Conservation (phyloP, 2,113 vertebrate species). For the Pontoporia blainvillei region DNA sequence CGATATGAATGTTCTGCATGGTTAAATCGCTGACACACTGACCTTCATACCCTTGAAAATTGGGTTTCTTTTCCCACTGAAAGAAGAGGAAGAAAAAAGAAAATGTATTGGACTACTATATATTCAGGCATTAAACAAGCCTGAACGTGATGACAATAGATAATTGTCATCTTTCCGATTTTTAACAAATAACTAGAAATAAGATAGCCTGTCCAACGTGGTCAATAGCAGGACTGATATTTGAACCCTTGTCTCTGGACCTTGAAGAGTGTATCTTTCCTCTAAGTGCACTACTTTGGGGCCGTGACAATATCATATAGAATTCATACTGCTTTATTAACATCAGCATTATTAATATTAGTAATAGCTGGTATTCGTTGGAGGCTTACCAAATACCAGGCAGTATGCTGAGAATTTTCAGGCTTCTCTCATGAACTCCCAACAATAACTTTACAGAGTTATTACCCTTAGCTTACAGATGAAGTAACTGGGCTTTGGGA, state of each 20-base stretch:
- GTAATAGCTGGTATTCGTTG: neutral
- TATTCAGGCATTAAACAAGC: neutral
- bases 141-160: neutral
- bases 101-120: neutral
- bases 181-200: neutral
- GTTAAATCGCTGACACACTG: neutral
- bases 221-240: neutral
- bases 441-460: neutral
- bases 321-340: neutral
- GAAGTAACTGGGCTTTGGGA: neutral
- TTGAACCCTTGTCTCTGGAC: neutral
- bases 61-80: neutral
- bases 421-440: neutral
- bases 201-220: neutral
- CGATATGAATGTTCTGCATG: neutral
- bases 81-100: neutral
- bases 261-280: neutral
- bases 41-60: neutral
- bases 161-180: neutral
- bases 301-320: neutral
- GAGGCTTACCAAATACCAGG: neutral
- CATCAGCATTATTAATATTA: too few relatives aligned
- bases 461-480: neutral
- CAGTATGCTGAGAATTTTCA: neutral
- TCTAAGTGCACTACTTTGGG: neutral